Evolutionary conservation across 2,113 vertebrate genomes (phyloP), one percentile per base, ranked within the genome.

Genomic region (Callithrix jacchus): DNA sequence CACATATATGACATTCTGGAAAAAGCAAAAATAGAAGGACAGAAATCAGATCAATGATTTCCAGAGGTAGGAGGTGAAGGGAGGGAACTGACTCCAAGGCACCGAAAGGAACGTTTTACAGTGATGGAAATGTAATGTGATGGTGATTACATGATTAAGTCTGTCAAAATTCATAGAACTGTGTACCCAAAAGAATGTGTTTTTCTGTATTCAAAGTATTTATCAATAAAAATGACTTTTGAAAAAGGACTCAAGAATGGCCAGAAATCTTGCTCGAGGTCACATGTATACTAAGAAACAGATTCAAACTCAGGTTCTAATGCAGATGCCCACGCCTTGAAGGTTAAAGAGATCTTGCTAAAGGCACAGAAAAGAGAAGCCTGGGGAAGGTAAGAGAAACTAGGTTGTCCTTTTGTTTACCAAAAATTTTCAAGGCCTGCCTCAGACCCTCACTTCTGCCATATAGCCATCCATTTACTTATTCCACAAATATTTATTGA

Each of bases 401-500:
- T 37, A 92, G 37, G 71, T 23, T 82, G 47, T 47, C 30, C 25
- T 94, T 66, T 91, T 77, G 10, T 66, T 79, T 20, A 94, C 54
- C 42, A 66, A 89, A 84, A 66, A 30, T 81, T 83, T 91, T 73
- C 83, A 87, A 88, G 14, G 47, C 42, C 61, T 88, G 25, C 35
- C 54, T 88, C 83, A 84, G 21, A 87, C 20, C 40, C 12, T 47
- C 20, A 86, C 27, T 85, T 80, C 30, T 58, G 32, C 23, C 85
- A 85, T 35, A 73, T 18, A 80, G n/a, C 70, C 86, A 91, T 27
- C 61, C 64, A 76, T 93, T 77, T 87, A 66, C 18, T 77, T 49
- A 82, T 95, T 87, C 76, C 37, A 93, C 58, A 83, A 95, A 40
- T 79, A 87, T 25, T 71, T 79, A n/a, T 68, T 94, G 40, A 91